Conservation (phyloP, 2,888 invertebrate species). For the Listrodromus nycthemerus region DNA sequence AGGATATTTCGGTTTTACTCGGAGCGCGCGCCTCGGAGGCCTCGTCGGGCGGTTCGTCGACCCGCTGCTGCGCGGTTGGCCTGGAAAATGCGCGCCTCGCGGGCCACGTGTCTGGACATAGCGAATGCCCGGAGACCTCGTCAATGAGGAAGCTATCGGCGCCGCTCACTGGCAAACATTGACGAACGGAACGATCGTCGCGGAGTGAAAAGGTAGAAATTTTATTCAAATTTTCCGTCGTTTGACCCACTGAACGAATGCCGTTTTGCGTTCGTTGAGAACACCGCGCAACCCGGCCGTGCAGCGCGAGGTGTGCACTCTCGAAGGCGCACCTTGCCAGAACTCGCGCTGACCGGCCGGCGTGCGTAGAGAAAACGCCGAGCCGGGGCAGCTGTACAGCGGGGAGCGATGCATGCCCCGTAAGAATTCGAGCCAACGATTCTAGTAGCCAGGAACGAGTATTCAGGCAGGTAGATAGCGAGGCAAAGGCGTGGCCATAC, state of each 20-base stretch:
- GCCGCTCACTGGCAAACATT: constrained; percentile 9
- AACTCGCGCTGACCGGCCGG: not conserved
- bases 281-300: not conserved
- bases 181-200: constrained; percentile 23
- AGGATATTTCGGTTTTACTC: constrained; percentile 62
- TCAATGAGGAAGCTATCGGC: not conserved
- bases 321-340: constrained; percentile 38
- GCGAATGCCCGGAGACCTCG: not conserved
- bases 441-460: constrained; percentile 57
- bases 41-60: constrained; percentile 49
- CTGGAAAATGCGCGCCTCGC: constrained; percentile 48
- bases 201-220: constrained; percentile 57
- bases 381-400: constrained; percentile 4
- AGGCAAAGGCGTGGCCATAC: constrained; percentile 61
- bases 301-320: constrained; percentile 24
- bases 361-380: constrained; percentile 39
- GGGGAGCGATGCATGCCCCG: not conserved
- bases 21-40: constrained; percentile 26
- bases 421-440: constrained; percentile 60
- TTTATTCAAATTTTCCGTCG: constrained; percentile 60
- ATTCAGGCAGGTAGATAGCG: constrained; percentile 55
- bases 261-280: not conserved
- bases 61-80: constrained; percentile 51
- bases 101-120: constrained; percentile 26
- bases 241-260: constrained; percentile 57